These are phyloP conservation scores for Stenchaetothrips biformis DNA, from an alignment of 2,888 invertebrate genomes.

Conservation along the genomic window DNA sequence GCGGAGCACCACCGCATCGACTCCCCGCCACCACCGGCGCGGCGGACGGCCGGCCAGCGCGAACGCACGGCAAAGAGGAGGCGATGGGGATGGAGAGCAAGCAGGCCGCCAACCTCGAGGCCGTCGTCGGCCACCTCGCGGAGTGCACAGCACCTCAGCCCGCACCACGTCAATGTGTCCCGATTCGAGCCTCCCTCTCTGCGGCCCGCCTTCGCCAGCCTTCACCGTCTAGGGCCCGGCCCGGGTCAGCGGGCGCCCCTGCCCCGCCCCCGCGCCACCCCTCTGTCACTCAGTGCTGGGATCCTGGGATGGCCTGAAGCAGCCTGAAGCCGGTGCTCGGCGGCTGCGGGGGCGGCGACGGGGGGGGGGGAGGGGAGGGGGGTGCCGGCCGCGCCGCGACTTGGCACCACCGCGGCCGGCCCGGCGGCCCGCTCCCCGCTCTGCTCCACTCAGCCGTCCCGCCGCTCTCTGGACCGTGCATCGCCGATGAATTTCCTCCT, in stretches of 20 bases:
- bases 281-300: too few species aligned
- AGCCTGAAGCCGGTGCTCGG: too few species aligned
- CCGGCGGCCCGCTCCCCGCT: neutral
- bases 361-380: neutral
- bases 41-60: neutral
- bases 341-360: too few species aligned
- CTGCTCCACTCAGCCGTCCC: neutral
- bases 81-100: neutral
- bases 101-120: neutral
- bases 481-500: neutral
- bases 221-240: neutral
- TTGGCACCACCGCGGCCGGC: neutral
- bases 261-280: neutral
- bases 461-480: conserved; percentile 8
- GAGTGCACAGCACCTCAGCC: neutral
- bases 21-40: neutral
- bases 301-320: too few species aligned
- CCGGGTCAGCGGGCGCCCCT: neutral
- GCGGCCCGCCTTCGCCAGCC: neutral
- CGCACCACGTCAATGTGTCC: too few species aligned
- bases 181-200: neutral
- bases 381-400: neutral
- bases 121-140: neutral
- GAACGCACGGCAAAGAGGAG: neutral
- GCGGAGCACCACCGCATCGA: neutral